Evolutionary conservation across 2,797 vertebrate species (phyloP).

Genomic region (Parauchenoglanis ngamensis): DNA sequence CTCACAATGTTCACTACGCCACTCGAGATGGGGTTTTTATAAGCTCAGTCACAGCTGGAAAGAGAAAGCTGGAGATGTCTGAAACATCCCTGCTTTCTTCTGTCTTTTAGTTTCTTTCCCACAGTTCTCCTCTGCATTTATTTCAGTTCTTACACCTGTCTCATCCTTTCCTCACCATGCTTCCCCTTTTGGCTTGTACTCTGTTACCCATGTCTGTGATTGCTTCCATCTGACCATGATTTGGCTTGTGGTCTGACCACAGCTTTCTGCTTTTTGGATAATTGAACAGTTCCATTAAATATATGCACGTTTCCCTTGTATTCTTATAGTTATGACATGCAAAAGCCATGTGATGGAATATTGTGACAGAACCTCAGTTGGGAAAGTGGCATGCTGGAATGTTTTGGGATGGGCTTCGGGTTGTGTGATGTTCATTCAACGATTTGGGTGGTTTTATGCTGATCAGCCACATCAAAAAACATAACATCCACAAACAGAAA

Average conservation of each 20-base stretch:
- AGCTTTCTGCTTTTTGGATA: slow-evolving; percentile 17
- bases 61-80: not conserved
- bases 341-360: not conserved
- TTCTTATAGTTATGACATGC: not conserved
- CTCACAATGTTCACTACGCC: slow-evolving; percentile 8
- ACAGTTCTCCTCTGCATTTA: not conserved
- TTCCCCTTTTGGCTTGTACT: not conserved
- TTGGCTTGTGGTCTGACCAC: not conserved
- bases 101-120: not conserved
- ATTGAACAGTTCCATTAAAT: slow-evolving; percentile 47
- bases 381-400: not conserved
- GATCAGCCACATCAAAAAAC: slow-evolving; percentile 15
- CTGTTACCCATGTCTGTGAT: not conserved
- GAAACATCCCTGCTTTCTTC: not conserved
- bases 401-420: not conserved
- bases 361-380: not conserved
- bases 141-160: not conserved
- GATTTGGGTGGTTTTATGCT: slow-evolving; percentile 4
- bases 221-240: not conserved
- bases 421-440: slow-evolving; percentile 4
- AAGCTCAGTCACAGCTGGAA: slow-evolving; percentile 16
- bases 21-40: not conserved
- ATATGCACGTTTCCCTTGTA: slow-evolving; percentile 26
- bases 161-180: not conserved
- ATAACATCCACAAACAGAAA: not conserved